Conservation (phyloP, 2,113 vertebrate genomes). For the Epinephelus fuscoguttatus region DNA sequence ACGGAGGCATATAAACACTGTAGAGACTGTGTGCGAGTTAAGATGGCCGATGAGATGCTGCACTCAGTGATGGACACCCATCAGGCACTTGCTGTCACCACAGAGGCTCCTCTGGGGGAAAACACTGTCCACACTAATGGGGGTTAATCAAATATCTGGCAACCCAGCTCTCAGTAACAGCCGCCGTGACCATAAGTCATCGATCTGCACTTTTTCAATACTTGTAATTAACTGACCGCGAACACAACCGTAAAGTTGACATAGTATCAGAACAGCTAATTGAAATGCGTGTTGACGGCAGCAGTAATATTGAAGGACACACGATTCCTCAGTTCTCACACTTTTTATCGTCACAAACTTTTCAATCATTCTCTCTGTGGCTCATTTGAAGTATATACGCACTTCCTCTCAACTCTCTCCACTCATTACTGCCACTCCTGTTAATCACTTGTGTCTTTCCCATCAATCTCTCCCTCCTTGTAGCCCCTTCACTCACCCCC, state of each 20-base stretch:
- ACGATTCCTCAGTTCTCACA: not conserved
- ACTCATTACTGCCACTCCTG: conserved; percentile 62
- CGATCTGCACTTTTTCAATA: conserved; percentile 50
- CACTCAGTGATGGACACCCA: conserved; percentile 31
- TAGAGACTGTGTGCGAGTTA: not conserved
- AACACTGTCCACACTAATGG: conserved; percentile 56
- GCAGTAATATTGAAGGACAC: not conserved
- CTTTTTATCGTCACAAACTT: not conserved
- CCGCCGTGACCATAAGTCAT: conserved; percentile 19
- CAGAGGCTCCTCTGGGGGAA: conserved; percentile 56
- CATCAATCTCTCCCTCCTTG: conserved; percentile 64
- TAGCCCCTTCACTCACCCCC: not conserved
- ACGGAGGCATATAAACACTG: not conserved
- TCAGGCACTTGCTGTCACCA: conserved; percentile 53
- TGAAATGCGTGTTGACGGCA: not conserved
- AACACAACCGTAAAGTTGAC: conserved; percentile 39
- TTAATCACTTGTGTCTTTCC: conserved; percentile 68
- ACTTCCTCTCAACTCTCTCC: conserved; percentile 38
- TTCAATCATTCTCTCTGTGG: not conserved
- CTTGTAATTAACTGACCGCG: conserved; percentile 45
- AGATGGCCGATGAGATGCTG: not conserved
- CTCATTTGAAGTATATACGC: not conserved
- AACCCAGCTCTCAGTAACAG: conserved; percentile 48
- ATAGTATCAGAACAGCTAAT: conserved; percentile 11
- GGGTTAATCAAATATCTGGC: conserved; percentile 74